Conservation (phyloP, 2,888 invertebrate species). For the Tethea ocularis region DNA sequence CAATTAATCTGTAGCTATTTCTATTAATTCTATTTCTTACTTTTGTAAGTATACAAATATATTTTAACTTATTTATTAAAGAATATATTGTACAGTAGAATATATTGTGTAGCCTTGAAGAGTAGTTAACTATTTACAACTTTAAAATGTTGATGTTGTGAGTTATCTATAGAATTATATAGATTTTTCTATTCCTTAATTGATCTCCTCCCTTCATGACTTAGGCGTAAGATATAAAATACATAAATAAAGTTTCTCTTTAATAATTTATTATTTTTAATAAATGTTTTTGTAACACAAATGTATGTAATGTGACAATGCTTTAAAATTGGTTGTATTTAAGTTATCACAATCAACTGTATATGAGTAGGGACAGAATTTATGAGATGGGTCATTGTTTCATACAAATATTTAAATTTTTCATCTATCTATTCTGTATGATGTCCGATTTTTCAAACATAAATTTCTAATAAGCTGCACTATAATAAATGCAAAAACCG, state of each 20-base stretch:
- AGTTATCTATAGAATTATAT: constrained; percentile 32
- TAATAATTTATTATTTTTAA: constrained; percentile 14
- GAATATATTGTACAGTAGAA: neutral
- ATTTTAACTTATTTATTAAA: constrained; percentile 6
- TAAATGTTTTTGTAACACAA: constrained; percentile 12
- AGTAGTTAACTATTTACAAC: constrained; percentile 55
- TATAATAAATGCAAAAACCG: too few relatives aligned
- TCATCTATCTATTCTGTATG: too few relatives aligned
- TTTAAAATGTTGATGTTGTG: constrained; percentile 47
- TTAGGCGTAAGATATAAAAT: constrained; percentile 29
- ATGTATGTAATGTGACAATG: neutral
- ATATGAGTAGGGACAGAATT: neutral
- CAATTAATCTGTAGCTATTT: neutral
- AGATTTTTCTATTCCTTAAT: constrained; percentile 72
- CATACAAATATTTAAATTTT: too few relatives aligned
- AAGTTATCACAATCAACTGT: neutral
- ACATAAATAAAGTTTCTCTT: constrained; percentile 23
- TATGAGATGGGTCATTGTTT: too few relatives aligned
- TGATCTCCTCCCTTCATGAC: constrained; percentile 67
- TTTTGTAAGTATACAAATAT: constrained; percentile 10
- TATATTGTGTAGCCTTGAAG: constrained; percentile 46
- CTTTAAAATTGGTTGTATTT: neutral
- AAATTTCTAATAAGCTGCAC: too few relatives aligned
- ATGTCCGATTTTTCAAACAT: too few relatives aligned
- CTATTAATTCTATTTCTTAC: constrained; percentile 3